Percentiles rank a stretch among this genome's conserved stretches.
phyloP scores from a whole-genome alignment of 2,888 invertebrate genomes.

The Hypena proboscidalis region DNA sequence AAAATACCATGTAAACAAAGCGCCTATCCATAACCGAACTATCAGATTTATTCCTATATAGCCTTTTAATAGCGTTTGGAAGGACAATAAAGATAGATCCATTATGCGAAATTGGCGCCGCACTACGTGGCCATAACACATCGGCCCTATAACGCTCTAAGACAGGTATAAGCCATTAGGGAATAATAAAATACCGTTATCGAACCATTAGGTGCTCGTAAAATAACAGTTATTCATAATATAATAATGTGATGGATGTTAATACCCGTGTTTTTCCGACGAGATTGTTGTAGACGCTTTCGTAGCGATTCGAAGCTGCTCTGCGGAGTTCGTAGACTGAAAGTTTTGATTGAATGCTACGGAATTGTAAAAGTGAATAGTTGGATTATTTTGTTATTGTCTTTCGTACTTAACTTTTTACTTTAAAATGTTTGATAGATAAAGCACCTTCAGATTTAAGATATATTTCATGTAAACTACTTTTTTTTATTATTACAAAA shows the following conservation, averaged over 20 bases:
- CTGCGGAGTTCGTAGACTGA: constrained; percentile 23
- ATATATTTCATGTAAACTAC: too few relatives aligned
- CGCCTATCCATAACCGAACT: constrained; percentile 14
- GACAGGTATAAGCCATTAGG: constrained; percentile 85
- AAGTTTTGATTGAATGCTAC: not conserved
- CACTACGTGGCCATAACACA: constrained; percentile 77
- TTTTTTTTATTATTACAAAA: too few relatives aligned
- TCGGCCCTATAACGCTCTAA: constrained; percentile 66
- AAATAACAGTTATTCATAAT: constrained; percentile 83
- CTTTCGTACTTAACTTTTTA: too few relatives aligned
- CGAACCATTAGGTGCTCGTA: constrained; percentile 82
- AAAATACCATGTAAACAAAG: constrained; percentile 6
- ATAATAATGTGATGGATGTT: constrained; percentile 81
- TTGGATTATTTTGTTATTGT: not conserved
- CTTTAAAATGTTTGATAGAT: too few relatives aligned
- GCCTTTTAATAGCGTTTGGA: constrained; percentile 58
- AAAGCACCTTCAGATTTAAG: too few relatives aligned
- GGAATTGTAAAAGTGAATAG: constrained; percentile 1
- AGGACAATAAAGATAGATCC: constrained; percentile 73
- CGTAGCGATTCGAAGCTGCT: constrained; percentile 37
- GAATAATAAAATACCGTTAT: constrained; percentile 83
- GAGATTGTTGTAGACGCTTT: constrained; percentile 43
- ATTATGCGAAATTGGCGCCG: constrained; percentile 79
- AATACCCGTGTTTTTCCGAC: constrained; percentile 75
- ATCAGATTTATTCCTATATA: constrained; percentile 52